These are phyloP conservation scores for Cinara cedri DNA, from an alignment of 2,888 invertebrate species.

Conservation along the genomic window DNA sequence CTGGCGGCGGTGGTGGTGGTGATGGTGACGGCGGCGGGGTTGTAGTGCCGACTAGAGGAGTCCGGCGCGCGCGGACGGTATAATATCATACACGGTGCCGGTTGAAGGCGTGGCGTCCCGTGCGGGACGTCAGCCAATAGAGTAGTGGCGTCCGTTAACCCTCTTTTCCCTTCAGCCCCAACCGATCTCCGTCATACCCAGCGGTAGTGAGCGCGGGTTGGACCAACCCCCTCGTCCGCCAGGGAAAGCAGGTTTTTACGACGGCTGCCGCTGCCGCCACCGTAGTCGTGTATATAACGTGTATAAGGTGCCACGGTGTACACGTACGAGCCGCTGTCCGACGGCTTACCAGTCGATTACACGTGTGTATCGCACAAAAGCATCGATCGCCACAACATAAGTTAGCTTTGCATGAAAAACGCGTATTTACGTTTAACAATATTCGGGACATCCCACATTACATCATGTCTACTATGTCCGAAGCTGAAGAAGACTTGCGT, in stretches of 20 bases:
- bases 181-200: not conserved
- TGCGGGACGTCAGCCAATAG: conserved; percentile 41
- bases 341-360: conserved; percentile 19
- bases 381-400: not conserved
- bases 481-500: conserved; percentile 17
- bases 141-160: conserved; percentile 6
- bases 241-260: conserved; percentile 22
- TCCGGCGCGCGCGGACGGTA: too few relatives aligned
- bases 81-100: too few relatives aligned
- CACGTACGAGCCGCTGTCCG: not conserved
- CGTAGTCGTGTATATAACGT: not conserved
- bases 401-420: not conserved
- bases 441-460: too few relatives aligned
- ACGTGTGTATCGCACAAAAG: conserved; percentile 6
- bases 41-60: not conserved
- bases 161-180: too few relatives aligned
- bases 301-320: not conserved
- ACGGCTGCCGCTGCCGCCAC: not conserved
- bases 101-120: conserved; percentile 22
- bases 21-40: not conserved
- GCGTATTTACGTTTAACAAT: not conserved
- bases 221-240: conserved; percentile 9
- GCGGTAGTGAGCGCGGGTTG: too few relatives aligned
- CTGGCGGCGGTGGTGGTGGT: not conserved
- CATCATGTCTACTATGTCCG: not conserved